These are phyloP conservation scores for Lates calcarifer DNA, from an alignment of 2,113 vertebrate species.

Conservation along the genomic window DNA sequence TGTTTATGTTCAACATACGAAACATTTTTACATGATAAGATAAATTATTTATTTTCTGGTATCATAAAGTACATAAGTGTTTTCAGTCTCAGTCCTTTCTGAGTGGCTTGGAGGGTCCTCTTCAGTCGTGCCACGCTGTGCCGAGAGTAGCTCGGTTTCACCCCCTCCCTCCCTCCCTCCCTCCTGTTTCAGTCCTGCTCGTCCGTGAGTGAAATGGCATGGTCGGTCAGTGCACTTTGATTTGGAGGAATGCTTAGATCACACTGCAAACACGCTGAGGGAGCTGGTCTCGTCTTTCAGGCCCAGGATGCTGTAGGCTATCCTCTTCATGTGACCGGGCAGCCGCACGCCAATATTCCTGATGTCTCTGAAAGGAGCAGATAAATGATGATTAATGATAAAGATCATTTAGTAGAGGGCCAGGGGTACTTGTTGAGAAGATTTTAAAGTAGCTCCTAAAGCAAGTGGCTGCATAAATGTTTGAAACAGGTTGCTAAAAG, in stretches of 20 bases:
- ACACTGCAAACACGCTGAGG: constrained; percentile 87
- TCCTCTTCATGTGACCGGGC: constrained; percentile 95
- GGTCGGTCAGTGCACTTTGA: constrained; percentile 75
- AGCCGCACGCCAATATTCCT: constrained; percentile 92
- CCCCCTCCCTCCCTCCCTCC: constrained; percentile 19
- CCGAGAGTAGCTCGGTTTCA: constrained; percentile 35
- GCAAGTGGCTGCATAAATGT: neutral
- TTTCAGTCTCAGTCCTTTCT: constrained; percentile 69
- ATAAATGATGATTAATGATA: no score
- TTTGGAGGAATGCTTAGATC: constrained; percentile 72
- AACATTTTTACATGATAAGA: constrained; percentile 58
- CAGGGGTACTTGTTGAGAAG: neutral
- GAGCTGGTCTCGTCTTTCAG: constrained; percentile 91
- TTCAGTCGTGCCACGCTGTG: constrained; percentile 64
- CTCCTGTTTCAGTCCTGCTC: constrained; percentile 49
- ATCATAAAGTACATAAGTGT: constrained; percentile 75
- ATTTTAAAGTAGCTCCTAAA: neutral
- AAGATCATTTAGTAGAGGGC: no score
- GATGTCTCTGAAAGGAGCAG: constrained; percentile 87
- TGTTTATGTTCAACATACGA: constrained; percentile 55
- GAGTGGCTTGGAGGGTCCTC: constrained; percentile 50
- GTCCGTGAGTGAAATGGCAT: constrained; percentile 67
- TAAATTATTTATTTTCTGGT: constrained; percentile 65
- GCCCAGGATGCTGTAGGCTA: constrained; percentile 94
- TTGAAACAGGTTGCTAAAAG: neutral